Conservation (phyloP, 1,140 invertebrate genomes). For the Thaumetopoea pityocampa region DNA sequence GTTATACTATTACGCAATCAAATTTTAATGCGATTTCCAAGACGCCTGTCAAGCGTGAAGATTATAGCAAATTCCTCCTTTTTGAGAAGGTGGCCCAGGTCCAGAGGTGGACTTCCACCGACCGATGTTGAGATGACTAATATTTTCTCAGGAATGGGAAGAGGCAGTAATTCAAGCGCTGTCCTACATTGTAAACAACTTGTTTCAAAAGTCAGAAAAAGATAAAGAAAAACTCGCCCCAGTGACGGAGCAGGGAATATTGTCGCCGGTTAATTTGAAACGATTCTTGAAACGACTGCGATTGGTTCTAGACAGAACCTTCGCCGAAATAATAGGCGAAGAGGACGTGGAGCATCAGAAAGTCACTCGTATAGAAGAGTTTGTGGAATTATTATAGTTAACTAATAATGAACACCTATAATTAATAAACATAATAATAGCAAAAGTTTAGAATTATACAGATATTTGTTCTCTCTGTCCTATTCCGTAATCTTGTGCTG, state of each 20-base stretch:
- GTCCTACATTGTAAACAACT: constrained; percentile 50
- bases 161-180: constrained; percentile 51
- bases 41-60: too few species aligned
- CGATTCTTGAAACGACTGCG: constrained; percentile 55
- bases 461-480: too few species aligned
- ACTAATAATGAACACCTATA: constrained; percentile 15
- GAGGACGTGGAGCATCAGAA: constrained; percentile 16
- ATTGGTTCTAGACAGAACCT: constrained; percentile 49
- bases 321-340: constrained; percentile 21
- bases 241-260: constrained; percentile 53
- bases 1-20: too few species aligned
- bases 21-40: too few species aligned
- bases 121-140: neutral
- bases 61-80: too few species aligned
- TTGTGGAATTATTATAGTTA: constrained; percentile 59
- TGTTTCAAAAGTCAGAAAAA: constrained; percentile 59
- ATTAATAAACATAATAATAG: constrained; percentile 3
- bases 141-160: constrained; percentile 50
- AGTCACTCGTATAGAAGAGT: constrained; percentile 50
- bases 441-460: too few species aligned
- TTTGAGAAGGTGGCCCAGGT: too few species aligned
- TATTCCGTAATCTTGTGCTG: too few species aligned
- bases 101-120: neutral
- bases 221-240: constrained; percentile 61
- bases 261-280: constrained; percentile 57